A percentile compares a stretch with the other conserved stretches of the same genome.
phyloP scores from a whole-genome alignment of 2,797 vertebrate genomes.

The Alectoris magna region DNA sequence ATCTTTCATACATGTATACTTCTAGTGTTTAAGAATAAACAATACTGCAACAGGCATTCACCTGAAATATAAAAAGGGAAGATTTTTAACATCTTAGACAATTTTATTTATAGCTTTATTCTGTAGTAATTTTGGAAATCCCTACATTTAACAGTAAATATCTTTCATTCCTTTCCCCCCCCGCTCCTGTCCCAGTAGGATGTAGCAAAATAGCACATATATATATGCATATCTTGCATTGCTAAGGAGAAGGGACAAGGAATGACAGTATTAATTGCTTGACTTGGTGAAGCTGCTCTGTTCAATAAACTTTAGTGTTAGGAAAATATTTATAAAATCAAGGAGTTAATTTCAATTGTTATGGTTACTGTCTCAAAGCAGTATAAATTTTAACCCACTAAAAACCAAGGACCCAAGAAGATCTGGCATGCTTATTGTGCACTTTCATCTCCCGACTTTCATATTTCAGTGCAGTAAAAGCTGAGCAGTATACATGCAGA shows the following conservation, averaged over 20 bases:
- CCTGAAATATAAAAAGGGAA: not conserved
- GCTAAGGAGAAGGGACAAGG: slow-evolving; percentile 23
- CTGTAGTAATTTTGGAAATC: slow-evolving; percentile 9
- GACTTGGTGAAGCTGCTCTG: not conserved
- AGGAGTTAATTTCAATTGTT: not conserved
- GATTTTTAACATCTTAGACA: not conserved
- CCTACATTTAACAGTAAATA: slow-evolving; percentile 37
- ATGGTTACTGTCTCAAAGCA: not conserved
- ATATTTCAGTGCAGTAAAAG: slow-evolving; percentile 61
- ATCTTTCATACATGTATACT: not conserved
- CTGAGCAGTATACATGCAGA: not conserved
- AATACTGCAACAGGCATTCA: not conserved
- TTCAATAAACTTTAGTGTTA: not conserved
- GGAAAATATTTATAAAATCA: slow-evolving; percentile 5
- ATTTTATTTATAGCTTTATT: not conserved
- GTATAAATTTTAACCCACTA: not conserved
- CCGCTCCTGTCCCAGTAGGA: not conserved
- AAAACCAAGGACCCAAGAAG: not conserved
- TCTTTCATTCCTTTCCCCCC: not conserved
- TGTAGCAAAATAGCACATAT: slow-evolving; percentile 27
- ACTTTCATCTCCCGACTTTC: slow-evolving; percentile 53
- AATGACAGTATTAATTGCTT: slow-evolving; percentile 35
- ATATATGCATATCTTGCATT: slow-evolving; percentile 8
- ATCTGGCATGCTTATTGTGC: slow-evolving; percentile 18
- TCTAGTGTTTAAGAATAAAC: not conserved